Evolutionary conservation across 2,113 vertebrate species (phyloP).

Genomic region (Microcebus murinus): DNA sequence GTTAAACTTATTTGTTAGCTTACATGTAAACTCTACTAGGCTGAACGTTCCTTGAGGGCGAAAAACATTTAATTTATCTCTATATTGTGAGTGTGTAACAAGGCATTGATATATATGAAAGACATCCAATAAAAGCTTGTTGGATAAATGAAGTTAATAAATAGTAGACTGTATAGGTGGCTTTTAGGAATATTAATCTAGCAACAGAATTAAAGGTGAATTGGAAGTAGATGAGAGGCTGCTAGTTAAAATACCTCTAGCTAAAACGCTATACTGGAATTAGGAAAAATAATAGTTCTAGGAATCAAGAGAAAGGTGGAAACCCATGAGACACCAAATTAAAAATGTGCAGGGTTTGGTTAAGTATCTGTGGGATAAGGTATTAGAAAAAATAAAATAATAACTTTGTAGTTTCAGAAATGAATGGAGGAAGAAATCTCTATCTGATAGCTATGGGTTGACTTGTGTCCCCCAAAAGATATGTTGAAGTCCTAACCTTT

Average conservation of each 20-base stretch:
- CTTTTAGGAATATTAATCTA: neutral
- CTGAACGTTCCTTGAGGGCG: neutral
- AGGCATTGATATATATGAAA: neutral
- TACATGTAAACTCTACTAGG: neutral
- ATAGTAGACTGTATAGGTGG: neutral
- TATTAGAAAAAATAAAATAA: neutral
- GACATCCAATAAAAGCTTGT: neutral
- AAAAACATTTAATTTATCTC: conserved; percentile 9
- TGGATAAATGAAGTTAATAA: neutral
- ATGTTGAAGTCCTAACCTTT: neutral
- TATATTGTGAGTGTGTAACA: neutral
- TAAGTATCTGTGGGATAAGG: neutral
- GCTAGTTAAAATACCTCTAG: neutral
- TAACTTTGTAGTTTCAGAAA: neutral
- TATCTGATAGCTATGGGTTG: neutral
- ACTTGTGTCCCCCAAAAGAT: neutral
- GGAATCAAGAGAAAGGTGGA: neutral
- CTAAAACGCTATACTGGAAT: neutral
- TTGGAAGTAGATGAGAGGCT: neutral
- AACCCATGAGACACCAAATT: neutral
- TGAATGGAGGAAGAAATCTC: neutral
- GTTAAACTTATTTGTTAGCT: neutral
- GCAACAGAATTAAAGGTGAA: neutral
- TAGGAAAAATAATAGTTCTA: neutral
- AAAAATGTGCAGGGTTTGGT: neutral